Base-by-base conservation (phyloP, 2,888 invertebrate species). In the Tenthredo livida region DNA sequence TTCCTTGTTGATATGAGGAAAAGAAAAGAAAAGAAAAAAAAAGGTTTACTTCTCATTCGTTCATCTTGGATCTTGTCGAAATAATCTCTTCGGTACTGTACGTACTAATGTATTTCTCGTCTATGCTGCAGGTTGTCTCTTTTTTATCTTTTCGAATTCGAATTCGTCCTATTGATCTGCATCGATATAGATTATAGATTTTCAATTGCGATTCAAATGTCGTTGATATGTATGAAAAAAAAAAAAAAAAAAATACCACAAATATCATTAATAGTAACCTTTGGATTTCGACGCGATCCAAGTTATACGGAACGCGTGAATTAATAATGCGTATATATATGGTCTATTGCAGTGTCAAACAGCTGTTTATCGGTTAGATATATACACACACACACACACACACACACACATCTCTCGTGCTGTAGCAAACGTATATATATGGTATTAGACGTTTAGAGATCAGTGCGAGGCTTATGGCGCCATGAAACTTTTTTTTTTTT, bases 251-350 rank as follows among this genome's bases (percentile, higher is more conserved):
- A 25, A 21, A 7, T 5, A n/a, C 17, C 10, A 10, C 7, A 9
- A 0, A 47, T 61, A 25, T 21, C 10, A 10, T 9, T n/a, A 10
- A 9, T 61, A 61, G 10, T 9, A 21, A n/a, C 25, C 21, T 61
- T 61, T 25, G 61, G 25, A 61, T 61, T 25, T 61, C 61, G 61
- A 61, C 61, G 61, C 61, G 61, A 61, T 61, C 61, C 61, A 25
- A 61, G 61, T 61, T 10, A 12, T 61, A 61, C 21, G 21, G 21
- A 21, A 12, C 29, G 10, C 29, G 29, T 29, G 15, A 15, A 12
- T 67, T 12, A 47, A 15, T 15, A 15, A 47, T 47, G 15, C 7
- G 15, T 17, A 3, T 15, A 2, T 33, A 33, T 70, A 3, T 10
- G 3, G 25, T 67, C 10, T 21, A 25, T 25, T 33, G 21, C 21